A percentile compares a stretch with the other conserved stretches of the same genome.
Conservation (phyloP, 2,113 vertebrate species). For the Conger conger region DNA sequence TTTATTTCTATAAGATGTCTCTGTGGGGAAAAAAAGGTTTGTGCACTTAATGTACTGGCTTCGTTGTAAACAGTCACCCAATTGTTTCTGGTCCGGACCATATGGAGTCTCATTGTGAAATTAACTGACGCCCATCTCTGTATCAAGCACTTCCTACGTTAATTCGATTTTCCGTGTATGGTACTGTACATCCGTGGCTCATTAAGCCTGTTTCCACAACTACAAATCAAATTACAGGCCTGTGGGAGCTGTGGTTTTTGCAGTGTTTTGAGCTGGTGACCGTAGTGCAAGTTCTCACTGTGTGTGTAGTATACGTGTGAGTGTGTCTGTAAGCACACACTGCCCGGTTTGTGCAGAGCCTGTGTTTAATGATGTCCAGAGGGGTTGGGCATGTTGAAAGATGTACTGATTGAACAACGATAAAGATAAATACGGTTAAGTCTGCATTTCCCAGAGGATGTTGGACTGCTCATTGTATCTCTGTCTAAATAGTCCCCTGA, state of each 20-base stretch:
- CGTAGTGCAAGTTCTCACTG: background rate
- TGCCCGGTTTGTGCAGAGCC: background rate
- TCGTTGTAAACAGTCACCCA: too few species aligned
- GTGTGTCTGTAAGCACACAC: background rate
- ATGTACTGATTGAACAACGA: slow-evolving; percentile 1
- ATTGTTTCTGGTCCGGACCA: background rate
- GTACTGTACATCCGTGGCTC: background rate
- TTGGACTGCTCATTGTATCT: background rate
- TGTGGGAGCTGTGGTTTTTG: background rate
- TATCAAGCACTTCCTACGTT: background rate
- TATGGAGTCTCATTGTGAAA: background rate
- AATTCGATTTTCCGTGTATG: background rate
- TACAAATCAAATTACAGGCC: background rate
- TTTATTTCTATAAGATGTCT: too few species aligned
- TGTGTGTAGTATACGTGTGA: background rate
- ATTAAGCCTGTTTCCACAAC: background rate
- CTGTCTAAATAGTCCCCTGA: background rate
- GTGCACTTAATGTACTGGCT: too few species aligned
- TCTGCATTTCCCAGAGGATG: background rate
- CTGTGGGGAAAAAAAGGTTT: too few species aligned
- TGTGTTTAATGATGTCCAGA: background rate
- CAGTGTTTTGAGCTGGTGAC: background rate
- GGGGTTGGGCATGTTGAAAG: background rate
- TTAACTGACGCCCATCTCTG: background rate
- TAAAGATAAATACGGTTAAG: background rate